Evolutionary conservation across 2,888 invertebrate genomes (phyloP).

Genomic region (Ferrisia virgata): DNA sequence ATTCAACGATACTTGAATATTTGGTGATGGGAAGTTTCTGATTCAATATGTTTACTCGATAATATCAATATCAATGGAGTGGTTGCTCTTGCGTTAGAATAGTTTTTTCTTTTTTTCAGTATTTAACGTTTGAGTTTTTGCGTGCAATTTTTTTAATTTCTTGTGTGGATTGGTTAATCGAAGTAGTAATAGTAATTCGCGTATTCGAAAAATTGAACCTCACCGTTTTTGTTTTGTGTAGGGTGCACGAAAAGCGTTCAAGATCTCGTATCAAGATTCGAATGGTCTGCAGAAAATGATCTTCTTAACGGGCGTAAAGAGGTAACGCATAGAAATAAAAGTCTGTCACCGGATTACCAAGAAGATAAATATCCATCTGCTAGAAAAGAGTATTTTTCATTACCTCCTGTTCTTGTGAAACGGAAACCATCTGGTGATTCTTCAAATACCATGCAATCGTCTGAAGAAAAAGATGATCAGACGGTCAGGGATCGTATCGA

Average conservation of each 20-base stretch:
- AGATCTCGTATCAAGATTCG: constrained; percentile 43
- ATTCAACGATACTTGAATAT: background rate
- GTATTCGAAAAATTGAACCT: background rate
- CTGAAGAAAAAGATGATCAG: constrained; percentile 47
- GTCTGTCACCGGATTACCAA: background rate
- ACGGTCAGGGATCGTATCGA: constrained; percentile 50
- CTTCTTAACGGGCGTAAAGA: background rate
- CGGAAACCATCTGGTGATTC: constrained; percentile 13
- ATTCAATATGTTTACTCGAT: background rate
- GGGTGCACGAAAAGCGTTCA: constrained; percentile 45
- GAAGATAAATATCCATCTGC: background rate
- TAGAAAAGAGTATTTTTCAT: constrained; percentile 4
- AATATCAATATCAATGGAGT: background rate
- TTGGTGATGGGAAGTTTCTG: background rate
- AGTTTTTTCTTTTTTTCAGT: background rate
- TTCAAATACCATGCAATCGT: background rate
- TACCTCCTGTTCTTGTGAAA: constrained; percentile 4
- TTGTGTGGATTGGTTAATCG: background rate
- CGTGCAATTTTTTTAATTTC: background rate
- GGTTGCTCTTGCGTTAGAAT: background rate
- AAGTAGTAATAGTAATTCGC: background rate
- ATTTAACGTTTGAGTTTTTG: background rate
- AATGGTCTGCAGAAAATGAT: constrained; percentile 25
- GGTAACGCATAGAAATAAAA: background rate
- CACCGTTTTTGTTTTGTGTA: background rate